Evolutionary conservation across 2,888 invertebrate species (phyloP), one percentile per base, ranked within the genome.

Genomic region (Agrypnus murinus): DNA sequence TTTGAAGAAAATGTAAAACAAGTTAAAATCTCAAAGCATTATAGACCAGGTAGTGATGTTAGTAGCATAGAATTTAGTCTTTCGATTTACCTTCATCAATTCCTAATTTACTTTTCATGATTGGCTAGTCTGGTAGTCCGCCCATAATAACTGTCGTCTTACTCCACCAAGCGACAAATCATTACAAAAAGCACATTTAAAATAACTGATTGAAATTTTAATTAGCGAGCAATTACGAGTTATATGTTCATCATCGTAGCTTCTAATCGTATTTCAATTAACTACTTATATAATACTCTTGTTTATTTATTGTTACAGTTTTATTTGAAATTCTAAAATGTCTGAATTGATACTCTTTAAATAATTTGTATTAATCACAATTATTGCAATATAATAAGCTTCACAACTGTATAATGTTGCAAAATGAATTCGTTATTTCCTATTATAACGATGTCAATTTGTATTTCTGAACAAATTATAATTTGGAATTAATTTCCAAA

Each of bases 71-170:
- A 71, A 67, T 67, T 59, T 59, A 55, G 45, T 69, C 62, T 67
- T 58, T 31, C 40, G 72, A 65, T 72, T 63, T 57, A 69, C 57
- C 64, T 65, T 72, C 60, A 73, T 73, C 67, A 73, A 73, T 58
- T 70, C 58, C 73, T 73, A 73, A 73, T 73, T 70, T 73, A 73
- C 57, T 62, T 63, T 60, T 73, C 69, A 73, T 73, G 69, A 73
- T 73, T 73, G 70, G 70, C 66, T 70, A 67, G 66, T 53, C 50
- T 46, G 65, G 43, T 46, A 57, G 65, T 53, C 32, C 69, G 65
- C 69, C 72, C 65, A 71, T 70, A n/a, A n/a, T n/a, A 70, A 57
- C 64, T 64, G 67, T 55, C 67, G 71, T 50, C 60, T 60, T 36
- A 58, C 59, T 57, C 64, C 50, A 60, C 62, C 62, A 40, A 65